Evolutionary conservation across 2,797 vertebrate species (phyloP), one percentile per base, ranked within the genome.

Genomic region (Sebastes miniatus): DNA sequence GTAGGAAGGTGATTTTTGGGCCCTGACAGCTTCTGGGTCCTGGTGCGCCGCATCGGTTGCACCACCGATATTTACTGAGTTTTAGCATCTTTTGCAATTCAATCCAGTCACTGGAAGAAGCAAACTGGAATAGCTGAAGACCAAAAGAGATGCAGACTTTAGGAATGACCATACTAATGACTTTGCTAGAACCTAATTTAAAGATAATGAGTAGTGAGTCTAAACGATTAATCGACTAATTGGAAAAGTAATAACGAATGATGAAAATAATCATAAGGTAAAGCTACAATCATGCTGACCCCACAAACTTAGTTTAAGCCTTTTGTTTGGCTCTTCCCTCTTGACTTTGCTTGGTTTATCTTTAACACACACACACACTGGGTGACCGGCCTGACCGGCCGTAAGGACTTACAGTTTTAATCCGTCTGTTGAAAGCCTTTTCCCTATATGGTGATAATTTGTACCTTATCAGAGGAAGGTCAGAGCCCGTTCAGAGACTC

Each of bases 281-380:
- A 20, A 54, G 57, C 22, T 59, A 22, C 76, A 83, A 76, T 64
- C 39, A 70, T n/a, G n/a, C 29, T 64, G 56, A 56, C 25, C 50
- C 27, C 8, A 31, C 47, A 67, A 67, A 69, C 31, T 63, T 39
- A 24, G 50, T 71, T 59, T 69, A 76, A 71, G n/a, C 22, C 18
- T 67, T 47, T 39, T 77, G 29, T 57, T 58, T 66, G 63, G 27
- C 16, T 73, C 29, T 9, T 61, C 59, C 22, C 27, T 16, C 24
- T 59, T 59, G 66, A 77, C 54, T 64, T 54, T 24, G 22, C 67
- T 31, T 62, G 20, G 31, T 79, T 76, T 77, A 77, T 78, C 64
- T 74, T 66, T 34, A 67, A 79, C 27, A 47, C n/a, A 76, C 69
- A 80, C 58, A 79, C 27, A 76, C 69, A 80, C 58, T n/a, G 10